Percentiles rank a stretch among this genome's conserved stretches.
These are phyloP conservation scores for Tanytarsus gracilentus DNA, from an alignment of 2,888 invertebrate genomes.

Conservation along the genomic window DNA sequence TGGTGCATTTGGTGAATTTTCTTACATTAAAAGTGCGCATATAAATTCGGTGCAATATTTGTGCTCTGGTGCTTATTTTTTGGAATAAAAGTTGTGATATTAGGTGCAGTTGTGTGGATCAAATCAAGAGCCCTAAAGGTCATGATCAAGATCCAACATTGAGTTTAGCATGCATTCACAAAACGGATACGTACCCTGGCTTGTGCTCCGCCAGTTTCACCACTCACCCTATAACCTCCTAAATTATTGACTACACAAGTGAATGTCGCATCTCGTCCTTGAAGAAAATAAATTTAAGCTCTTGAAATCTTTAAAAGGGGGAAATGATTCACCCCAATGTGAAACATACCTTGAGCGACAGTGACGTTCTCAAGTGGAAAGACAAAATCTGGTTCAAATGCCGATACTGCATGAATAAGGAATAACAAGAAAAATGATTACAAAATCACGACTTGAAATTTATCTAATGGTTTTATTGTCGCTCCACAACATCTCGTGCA, in stretches of 20 bases:
- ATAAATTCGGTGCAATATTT: slow-evolving; percentile 13
- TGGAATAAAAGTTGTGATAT: background rate
- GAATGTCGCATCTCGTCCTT: slow-evolving; percentile 64
- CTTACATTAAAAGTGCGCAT: slow-evolving; percentile 7
- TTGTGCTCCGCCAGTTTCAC: slow-evolving; percentile 74
- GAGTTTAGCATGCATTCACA: slow-evolving; percentile 9
- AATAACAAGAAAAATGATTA: background rate
- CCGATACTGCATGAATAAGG: slow-evolving; percentile 42
- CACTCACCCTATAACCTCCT: slow-evolving; percentile 80
- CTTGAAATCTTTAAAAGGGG: too few species aligned
- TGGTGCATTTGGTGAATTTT: too few species aligned
- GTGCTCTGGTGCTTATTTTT: slow-evolving; percentile 14
- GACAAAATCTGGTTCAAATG: slow-evolving; percentile 66
- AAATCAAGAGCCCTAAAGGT: background rate
- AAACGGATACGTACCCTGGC: slow-evolving; percentile 74
- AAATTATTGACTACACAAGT: slow-evolving; percentile 72
- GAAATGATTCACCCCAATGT: too few species aligned
- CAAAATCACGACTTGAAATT: slow-evolving; percentile 17
- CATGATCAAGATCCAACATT: background rate
- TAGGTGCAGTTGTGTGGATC: background rate
- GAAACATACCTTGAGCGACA: slow-evolving; percentile 59
- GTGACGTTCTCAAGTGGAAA: slow-evolving; percentile 68
- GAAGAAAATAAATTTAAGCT: too few species aligned
- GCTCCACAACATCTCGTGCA: slow-evolving; percentile 19
- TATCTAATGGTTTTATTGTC: slow-evolving; percentile 28